phyloP scores from a whole-genome alignment of 2,113 vertebrate species.

The Megaleporinus macrocephalus region DNA sequence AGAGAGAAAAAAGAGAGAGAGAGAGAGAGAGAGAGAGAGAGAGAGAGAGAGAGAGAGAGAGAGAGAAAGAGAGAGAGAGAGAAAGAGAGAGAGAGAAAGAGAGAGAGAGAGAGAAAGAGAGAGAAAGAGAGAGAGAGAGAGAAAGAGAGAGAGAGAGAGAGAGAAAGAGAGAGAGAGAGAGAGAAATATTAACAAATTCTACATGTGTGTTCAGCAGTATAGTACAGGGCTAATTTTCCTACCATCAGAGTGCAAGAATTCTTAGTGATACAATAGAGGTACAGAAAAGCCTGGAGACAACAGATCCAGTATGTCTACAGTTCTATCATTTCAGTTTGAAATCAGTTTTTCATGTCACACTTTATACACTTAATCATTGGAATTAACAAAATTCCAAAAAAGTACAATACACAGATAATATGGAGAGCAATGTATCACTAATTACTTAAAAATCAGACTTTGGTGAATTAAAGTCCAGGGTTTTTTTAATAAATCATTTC shows the following conservation, averaged over 20 bases:
- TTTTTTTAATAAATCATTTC: not conserved
- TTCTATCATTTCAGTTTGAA: no score
- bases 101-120: no score
- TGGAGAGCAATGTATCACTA: not conserved
- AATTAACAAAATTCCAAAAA: not conserved
- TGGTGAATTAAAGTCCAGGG: not conserved
- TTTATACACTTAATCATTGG: slow-evolving; percentile 16
- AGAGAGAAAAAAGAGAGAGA: no score
- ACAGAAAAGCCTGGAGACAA: not conserved
- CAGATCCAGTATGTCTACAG: not conserved
- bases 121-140: no score
- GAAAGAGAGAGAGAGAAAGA: no score
- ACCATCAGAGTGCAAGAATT: not conserved
- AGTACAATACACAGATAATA: not conserved
- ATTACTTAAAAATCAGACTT: not conserved
- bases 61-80: no score
- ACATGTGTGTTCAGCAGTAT: not conserved
- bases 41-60: no score
- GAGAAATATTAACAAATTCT: no score
- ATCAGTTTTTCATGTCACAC: not conserved
- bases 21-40: no score
- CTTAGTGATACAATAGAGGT: not conserved
- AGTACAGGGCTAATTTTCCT: not conserved
- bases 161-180: no score
- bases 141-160: no score